These are phyloP conservation scores for Papilio demoleus DNA, from an alignment of 2,888 invertebrate genomes.

Conservation along the genomic window DNA sequence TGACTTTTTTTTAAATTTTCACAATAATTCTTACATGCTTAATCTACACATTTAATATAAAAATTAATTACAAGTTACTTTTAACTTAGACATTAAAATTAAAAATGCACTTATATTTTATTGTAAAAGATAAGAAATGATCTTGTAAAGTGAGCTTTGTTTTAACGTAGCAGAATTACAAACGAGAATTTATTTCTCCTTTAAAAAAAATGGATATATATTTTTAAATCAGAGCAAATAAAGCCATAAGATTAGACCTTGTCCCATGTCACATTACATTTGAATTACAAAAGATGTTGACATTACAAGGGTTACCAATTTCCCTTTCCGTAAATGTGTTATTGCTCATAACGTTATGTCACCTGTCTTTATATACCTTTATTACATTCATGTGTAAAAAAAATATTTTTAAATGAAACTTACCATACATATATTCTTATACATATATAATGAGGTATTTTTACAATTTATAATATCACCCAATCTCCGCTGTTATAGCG, in stretches of 20 bases:
- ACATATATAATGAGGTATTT: neutral
- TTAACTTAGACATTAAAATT: neutral
- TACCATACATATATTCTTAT: neutral
- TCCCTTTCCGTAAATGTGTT: conserved; percentile 24
- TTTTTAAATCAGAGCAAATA: conserved; percentile 1
- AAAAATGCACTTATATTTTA: neutral
- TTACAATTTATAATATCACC: too few relatives aligned
- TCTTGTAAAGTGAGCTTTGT: neutral
- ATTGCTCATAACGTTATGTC: conserved; percentile 30
- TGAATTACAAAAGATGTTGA: conserved; percentile 36
- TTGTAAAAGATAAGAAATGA: conserved; percentile 1
- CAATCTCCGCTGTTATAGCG: too few relatives aligned
- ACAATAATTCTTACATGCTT: too few relatives aligned
- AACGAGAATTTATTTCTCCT: neutral
- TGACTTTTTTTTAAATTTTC: too few relatives aligned
- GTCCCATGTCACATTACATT: conserved; percentile 22
- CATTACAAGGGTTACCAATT: conserved; percentile 38
- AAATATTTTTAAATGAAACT: neutral
- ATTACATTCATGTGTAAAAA: conserved; percentile 12
- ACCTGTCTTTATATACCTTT: conserved; percentile 28
- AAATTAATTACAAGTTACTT: too few relatives aligned
- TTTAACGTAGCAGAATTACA: neutral
- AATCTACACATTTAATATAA: neutral
- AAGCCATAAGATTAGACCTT: conserved; percentile 24
- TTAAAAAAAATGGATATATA: neutral